Base-by-base conservation (phyloP, 2,888 invertebrate species). In the Vannuccia rotundouncinata region DNA sequence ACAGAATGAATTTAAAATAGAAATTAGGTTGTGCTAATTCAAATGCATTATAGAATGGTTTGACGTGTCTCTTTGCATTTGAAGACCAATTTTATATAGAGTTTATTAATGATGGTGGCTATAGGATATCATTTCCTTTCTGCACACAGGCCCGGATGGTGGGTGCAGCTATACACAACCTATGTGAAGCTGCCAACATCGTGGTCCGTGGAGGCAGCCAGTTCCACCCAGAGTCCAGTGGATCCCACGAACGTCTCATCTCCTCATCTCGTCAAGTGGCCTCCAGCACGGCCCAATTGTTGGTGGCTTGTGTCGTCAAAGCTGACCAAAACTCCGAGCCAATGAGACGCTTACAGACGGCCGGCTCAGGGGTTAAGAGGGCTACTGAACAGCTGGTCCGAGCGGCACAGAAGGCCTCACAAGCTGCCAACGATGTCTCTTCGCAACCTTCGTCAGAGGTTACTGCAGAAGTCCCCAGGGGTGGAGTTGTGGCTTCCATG, bases 161-260 rank as follows among this genome's bases (percentile, higher is more conserved):
- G 17, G 78, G 59, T 25, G 78, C 78, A 29, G 78, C 78, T 22
- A 78, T 59, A 25, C 59, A 78, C 45, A 78, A 78, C 59, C 73
- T 99, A 82, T 98, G 98, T 80, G 98, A 99, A 88, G 95, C 97
- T 0, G 99, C 99, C 80, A 98, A 99, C 87, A 94, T 95, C 77
- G 90, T 99, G 84, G 97, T 99, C 0, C 92, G 95, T 89, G 88
- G 90, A 29, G 88, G 88, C 45, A 88, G 88, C 73, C 45, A 45
- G 17, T 17, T 13, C 10, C 45, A 5, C 45, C 45, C 45, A 45
- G 10, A 45, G 45, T 88, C 88, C 45, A n/a, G n/a, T n/a, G 74
- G 27, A 10, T 88, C 88, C 17, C 98, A 99, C 89, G 98, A 99
- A 88, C 92, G 96, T 86, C 90, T 99, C 30, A 95, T 98, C 83